Percentiles rank a stretch among this genome's conserved stretches.
Evolutionary conservation across 2,113 vertebrate genomes (phyloP).

Genomic region (Natator depressus): DNA sequence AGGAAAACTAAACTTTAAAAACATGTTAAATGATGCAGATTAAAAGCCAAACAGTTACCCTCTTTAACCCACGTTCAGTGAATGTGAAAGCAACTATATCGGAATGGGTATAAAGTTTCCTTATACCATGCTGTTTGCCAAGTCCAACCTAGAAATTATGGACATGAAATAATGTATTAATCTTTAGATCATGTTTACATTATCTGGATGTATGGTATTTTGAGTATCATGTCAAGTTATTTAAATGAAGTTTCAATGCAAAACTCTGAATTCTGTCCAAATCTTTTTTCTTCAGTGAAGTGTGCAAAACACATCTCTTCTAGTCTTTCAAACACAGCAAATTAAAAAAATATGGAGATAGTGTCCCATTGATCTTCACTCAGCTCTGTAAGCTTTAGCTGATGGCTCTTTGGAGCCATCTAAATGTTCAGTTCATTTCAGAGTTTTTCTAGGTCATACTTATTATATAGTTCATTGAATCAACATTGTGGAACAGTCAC

Average conservation of each 20-base stretch:
- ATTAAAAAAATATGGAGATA: not conserved
- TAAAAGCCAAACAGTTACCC: not conserved
- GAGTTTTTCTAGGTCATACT: not conserved
- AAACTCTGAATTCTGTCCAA: not conserved
- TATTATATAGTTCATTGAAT: not conserved
- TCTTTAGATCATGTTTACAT: not conserved
- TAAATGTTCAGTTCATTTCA: not conserved
- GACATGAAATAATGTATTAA: not conserved
- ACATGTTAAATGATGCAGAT: not conserved
- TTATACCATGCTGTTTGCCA: not conserved
- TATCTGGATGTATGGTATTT: not conserved
- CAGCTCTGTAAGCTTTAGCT: not conserved
- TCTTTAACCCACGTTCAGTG: not conserved
- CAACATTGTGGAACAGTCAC: not conserved
- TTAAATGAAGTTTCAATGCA: not conserved
- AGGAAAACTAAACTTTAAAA: not conserved
- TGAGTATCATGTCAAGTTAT: not conserved
- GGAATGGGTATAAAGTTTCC: not conserved
- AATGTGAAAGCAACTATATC: not conserved
- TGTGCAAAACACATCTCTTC: not conserved
- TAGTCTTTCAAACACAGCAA: not conserved
- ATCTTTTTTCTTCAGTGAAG: not conserved
- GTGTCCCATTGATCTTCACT: accelerated
- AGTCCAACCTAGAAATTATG: not conserved
- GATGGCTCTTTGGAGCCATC: not conserved